A percentile compares a stretch with the other conserved stretches of the same genome.
phyloP scores from a whole-genome alignment of 2,888 invertebrate species.

The Callyntrura sp. region DNA sequence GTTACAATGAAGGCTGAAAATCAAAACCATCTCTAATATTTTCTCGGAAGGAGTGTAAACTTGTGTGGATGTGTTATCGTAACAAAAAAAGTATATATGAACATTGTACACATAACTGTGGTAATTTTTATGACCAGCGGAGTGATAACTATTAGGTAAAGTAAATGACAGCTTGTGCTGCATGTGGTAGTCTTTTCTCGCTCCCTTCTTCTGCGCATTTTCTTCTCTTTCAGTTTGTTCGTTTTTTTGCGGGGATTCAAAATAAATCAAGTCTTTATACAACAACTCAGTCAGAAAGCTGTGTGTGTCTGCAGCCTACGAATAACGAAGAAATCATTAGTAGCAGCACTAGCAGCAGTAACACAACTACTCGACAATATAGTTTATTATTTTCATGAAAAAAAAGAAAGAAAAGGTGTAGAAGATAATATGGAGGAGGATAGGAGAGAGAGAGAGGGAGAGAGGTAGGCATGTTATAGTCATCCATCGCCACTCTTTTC shows the following conservation, averaged over 20 bases:
- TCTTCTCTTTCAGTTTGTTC: too few species aligned
- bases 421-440: neutral
- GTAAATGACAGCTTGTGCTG: constrained; percentile 78
- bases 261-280: constrained; percentile 13
- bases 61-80: constrained; percentile 1
- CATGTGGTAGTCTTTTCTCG: constrained; percentile 68
- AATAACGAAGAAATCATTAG: neutral
- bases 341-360: neutral
- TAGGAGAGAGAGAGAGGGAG: neutral
- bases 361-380: neutral
- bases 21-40: constrained; percentile 46
- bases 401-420: neutral
- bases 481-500: neutral
- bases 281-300: neutral
- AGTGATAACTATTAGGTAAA: constrained; percentile 77
- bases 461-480: too few species aligned
- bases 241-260: neutral
- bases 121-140: constrained; percentile 68
- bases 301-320: neutral
- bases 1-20: constrained; percentile 30
- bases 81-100: neutral
- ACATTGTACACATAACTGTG: constrained; percentile 48
- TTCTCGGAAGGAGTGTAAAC: constrained; percentile 70
- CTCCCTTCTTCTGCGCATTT: neutral
- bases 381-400: constrained; percentile 34